Evolutionary conservation across 53 echinoderm and acorn worm species (phyloP), one percentile per base, ranked within the genome.

Genomic region (Henricia sp.): DNA sequence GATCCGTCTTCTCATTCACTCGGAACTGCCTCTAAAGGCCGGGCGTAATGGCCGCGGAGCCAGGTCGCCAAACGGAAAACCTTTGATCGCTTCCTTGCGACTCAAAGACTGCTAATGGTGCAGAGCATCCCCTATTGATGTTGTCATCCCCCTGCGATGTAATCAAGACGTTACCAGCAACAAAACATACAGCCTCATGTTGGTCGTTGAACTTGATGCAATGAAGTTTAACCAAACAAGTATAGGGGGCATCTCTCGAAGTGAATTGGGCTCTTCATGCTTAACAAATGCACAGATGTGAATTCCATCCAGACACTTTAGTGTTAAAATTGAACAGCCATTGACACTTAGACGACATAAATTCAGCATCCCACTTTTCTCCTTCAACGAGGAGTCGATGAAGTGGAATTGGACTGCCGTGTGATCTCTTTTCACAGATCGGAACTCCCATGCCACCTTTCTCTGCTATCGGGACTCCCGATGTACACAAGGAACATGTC

Each of bases 101-200:
- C 64, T 80, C 80, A 80, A 80, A 62, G 80, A 46, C 64, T 33
- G 80, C 12, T 80, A 80, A 80, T 80, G 80, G 80, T 62, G 80
- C 80, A 80, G 64, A 64, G 64, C 62, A 64, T 80, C 57, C 11
- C 80, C 29, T 80, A 64, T 63, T 62, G 80, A 80, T 46, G 63
- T 25, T 63, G 32, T 48, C 50, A 57, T 80, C 57, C 23, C 23
- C 46, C 13, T 46, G 14, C 50, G 44, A n/a, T 6, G 64, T 43
- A 62, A 80, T 38, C 33, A 64, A 80, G 80, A 80, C 34, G 40
- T 44, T 44, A 43, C 33, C 63, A 48, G 30, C 63, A 44, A 43
- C 44, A 80, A 80, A 43, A 80, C 46, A 80, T 20, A 26, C 16
- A 28, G 28, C n/a, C 64, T 54, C 44, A 26, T 43, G 64, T 28